phyloP scores from a whole-genome alignment of 2,797 vertebrate species.

The Darevskia nairensis region DNA sequence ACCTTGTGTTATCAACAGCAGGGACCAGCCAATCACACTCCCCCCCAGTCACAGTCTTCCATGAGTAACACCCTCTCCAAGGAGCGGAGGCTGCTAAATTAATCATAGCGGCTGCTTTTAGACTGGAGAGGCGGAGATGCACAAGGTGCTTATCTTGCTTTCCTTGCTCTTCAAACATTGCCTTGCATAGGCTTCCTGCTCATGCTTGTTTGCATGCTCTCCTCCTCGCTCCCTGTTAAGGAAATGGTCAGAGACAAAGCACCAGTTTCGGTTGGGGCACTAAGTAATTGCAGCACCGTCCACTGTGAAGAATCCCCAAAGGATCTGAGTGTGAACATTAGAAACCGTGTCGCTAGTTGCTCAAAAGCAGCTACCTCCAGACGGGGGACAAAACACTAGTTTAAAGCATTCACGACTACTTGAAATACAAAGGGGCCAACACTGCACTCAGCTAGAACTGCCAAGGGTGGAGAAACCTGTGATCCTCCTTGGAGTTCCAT shows the following conservation, averaged over 20 bases:
- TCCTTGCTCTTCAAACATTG: slow-evolving; percentile 30
- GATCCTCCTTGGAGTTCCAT: neutral
- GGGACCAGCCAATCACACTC: neutral
- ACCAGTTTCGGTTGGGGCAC: neutral
- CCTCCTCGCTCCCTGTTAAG: slow-evolving; percentile 3
- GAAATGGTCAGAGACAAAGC: slow-evolving; percentile 31
- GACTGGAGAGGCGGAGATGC: neutral
- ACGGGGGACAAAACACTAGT: slow-evolving; percentile 8
- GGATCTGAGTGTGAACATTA: neutral
- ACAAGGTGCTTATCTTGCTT: slow-evolving; percentile 33
- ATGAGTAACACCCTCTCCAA: slow-evolving; percentile 4
- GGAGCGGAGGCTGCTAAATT: slow-evolving; percentile 52
- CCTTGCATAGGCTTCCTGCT: neutral
- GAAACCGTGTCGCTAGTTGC: slow-evolving; percentile 2
- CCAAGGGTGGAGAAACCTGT: neutral
- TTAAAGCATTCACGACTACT: neutral
- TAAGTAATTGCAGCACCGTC: neutral
- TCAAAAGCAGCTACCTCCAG: neutral
- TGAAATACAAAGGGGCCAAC: slow-evolving; percentile 19
- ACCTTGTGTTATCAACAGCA: slow-evolving; percentile 26
- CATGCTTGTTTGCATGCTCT: slow-evolving; percentile 6
- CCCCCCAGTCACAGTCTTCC: slow-evolving; percentile 10
- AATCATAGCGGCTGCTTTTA: slow-evolving; percentile 42
- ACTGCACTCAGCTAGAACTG: slow-evolving; percentile 15
- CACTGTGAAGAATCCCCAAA: neutral